Evolutionary conservation across 2,113 vertebrate species (phyloP).

Genomic region (Charina bottae): DNA sequence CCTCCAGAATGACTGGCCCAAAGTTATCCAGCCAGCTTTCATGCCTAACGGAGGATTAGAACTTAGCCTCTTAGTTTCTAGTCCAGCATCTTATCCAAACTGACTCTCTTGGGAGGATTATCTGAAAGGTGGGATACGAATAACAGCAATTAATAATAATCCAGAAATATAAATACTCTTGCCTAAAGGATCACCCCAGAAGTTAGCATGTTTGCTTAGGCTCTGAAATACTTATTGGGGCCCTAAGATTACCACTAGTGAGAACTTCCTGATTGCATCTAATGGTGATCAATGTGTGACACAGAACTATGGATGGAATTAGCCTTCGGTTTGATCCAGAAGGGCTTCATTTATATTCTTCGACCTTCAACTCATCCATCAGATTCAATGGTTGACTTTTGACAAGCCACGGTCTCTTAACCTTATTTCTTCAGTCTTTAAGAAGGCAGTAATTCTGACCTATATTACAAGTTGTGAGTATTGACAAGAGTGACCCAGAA

Average conservation of each 20-base stretch:
- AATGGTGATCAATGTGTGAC: background rate
- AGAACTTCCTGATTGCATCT: background rate
- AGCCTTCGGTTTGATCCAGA: background rate
- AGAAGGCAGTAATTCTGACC: background rate
- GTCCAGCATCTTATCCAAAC: background rate
- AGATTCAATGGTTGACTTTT: background rate
- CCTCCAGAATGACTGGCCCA: too few species aligned
- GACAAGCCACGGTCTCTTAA: background rate
- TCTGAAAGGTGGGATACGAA: background rate
- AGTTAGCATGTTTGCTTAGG: background rate
- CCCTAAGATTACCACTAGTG: background rate
- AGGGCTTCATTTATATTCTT: background rate
- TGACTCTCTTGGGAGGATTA: background rate
- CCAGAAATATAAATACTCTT: background rate
- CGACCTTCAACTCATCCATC: background rate
- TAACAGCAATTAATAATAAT: background rate
- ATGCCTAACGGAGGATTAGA: background rate
- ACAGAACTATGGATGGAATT: background rate
- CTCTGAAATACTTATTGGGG: background rate
- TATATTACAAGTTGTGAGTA: background rate
- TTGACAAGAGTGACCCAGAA: background rate
- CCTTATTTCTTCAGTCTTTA: background rate
- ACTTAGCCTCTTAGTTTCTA: background rate
- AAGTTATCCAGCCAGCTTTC: background rate
- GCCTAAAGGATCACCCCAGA: background rate